A percentile compares a stretch with the other conserved stretches of the same genome.
These are phyloP conservation scores for Pristionchus maxplancki DNA, from an alignment of 2,888 invertebrate genomes.

Conservation along the genomic window DNA sequence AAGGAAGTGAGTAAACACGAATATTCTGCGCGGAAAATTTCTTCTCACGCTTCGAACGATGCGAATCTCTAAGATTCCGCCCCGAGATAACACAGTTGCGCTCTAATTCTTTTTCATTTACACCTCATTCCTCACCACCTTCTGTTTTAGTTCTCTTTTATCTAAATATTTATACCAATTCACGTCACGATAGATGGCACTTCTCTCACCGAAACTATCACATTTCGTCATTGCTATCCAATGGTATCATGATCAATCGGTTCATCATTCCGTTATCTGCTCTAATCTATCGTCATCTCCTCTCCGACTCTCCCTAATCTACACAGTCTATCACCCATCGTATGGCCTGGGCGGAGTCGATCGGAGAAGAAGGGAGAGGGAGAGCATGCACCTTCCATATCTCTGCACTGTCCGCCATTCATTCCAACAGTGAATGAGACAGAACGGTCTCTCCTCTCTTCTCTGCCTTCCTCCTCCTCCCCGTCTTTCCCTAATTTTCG, in stretches of 20 bases:
- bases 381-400: not conserved
- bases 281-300: not conserved
- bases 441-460: conserved; percentile 8
- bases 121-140: no score
- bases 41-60: not conserved
- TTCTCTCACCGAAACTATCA: not conserved
- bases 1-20: not conserved
- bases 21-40: not conserved
- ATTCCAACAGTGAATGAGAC: not conserved
- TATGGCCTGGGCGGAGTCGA: conserved; percentile 29
- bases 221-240: not conserved
- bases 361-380: not conserved
- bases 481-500: not conserved
- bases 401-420: conserved; percentile 38
- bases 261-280: conserved; percentile 16
- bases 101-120: not conserved
- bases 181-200: no score
- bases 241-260: conserved; percentile 2
- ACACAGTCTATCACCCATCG: not conserved
- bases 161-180: no score
- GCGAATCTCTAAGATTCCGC: not conserved
- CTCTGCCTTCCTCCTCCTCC: not conserved
- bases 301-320: conserved; percentile 3
- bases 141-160: no score
- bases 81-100: not conserved